phyloP scores from a whole-genome alignment of 1,140 invertebrate genomes.

The Eufriesea mexicana region DNA sequence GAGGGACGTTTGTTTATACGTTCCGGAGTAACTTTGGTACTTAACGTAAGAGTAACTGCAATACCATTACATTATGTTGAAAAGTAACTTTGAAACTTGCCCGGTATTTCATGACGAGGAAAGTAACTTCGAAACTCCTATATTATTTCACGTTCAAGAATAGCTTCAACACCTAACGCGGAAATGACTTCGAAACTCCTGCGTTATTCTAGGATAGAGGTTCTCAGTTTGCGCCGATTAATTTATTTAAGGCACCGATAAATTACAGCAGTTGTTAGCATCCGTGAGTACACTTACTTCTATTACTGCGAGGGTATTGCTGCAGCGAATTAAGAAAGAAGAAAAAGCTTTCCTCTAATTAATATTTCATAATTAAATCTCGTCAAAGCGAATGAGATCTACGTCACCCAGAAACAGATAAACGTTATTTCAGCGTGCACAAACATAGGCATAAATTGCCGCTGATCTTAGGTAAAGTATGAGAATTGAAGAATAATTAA shows the following conservation, averaged over 20 bases:
- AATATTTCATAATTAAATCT: no score
- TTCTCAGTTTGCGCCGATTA: constrained; percentile 2
- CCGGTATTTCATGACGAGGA: not conserved
- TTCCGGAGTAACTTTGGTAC: not conserved
- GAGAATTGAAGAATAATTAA: no score
- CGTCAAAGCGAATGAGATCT: no score
- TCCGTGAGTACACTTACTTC: not conserved
- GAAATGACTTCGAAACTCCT: constrained; percentile 15
- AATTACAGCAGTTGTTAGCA: not conserved
- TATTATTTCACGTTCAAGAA: constrained; percentile 22
- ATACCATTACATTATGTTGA: not conserved
- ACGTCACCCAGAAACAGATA: no score
- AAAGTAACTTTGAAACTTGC: constrained; percentile 4
- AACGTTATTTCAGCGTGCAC: no score
- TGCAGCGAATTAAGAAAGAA: no score
- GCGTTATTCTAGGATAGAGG: not conserved
- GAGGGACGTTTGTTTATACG: not conserved
- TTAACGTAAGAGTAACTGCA: not conserved
- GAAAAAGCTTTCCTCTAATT: no score
- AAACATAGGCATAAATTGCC: no score
- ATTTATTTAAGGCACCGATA: not conserved
- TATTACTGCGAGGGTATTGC: no score
- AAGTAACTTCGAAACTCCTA: constrained; percentile 1
- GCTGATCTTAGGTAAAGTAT: no score
- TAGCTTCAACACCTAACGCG: constrained; percentile 14